A percentile compares a stretch with the other conserved stretches of the same genome.
Evolutionary conservation across 2,113 vertebrate species (phyloP).

Genomic region (Dryoscopus gambensis): DNA sequence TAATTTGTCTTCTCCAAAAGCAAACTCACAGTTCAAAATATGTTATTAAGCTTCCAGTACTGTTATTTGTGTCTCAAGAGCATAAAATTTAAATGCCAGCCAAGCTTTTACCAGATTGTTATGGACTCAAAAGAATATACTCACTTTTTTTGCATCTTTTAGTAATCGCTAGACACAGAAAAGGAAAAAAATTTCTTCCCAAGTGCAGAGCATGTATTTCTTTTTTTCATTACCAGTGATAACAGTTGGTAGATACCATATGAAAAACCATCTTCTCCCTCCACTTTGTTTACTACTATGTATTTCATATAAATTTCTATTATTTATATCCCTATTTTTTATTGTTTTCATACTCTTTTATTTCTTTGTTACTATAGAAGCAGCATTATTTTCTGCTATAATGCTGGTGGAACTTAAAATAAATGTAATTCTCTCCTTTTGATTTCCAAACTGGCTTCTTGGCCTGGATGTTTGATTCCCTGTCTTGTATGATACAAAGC

Average conservation of each 20-base stretch:
- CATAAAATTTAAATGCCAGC: neutral
- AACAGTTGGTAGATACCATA: neutral
- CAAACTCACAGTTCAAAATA: neutral
- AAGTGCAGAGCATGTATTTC: neutral
- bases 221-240: neutral
- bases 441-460: neutral
- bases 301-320: neutral
- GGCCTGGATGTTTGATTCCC: neutral
- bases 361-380: neutral
- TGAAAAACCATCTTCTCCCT: neutral
- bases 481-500: neutral
- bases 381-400: neutral
- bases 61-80: neutral
- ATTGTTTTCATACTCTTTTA: neutral
- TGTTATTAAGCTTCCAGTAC: neutral
- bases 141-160: neutral
- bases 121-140: neutral
- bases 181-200: neutral
- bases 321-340: neutral
- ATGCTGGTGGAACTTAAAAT: neutral
- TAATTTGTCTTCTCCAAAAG: neutral
- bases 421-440: neutral
- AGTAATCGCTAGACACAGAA: neutral
- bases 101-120: neutral
- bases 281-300: neutral